Evolutionary conservation across 2,888 invertebrate species (phyloP).

Genomic region (Drosophila subsilvestris): DNA sequence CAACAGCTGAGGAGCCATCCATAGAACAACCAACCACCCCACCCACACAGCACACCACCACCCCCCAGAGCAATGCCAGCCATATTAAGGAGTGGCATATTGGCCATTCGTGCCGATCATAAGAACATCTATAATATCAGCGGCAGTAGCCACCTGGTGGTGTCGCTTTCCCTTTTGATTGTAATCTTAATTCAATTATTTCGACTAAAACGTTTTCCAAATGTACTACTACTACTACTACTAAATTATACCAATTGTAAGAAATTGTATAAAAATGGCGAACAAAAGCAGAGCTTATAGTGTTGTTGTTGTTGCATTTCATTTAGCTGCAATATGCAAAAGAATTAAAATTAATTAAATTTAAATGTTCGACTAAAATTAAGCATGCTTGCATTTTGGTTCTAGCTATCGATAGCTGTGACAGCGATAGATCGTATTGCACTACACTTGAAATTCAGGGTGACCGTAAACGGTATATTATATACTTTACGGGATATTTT

Average conservation of each 20-base stretch:
- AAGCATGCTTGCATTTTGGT: too few species aligned
- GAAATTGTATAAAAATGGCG: conserved; percentile 67
- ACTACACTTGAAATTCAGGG: too few species aligned
- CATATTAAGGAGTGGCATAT: not conserved
- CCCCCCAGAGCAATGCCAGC: not conserved
- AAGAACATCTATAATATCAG: not conserved
- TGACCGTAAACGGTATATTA: too few species aligned
- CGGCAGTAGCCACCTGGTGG: conserved; percentile 20
- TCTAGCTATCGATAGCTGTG: too few species aligned
- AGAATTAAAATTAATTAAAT: not conserved
- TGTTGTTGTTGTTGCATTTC: conserved; percentile 15
- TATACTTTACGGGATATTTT: too few species aligned
- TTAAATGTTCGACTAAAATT: too few species aligned
- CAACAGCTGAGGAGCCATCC: conserved; percentile 16
- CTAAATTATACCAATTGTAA: conserved; percentile 59
- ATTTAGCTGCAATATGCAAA: not conserved
- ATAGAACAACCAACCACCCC: conserved; percentile 2
- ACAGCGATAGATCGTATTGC: too few species aligned
- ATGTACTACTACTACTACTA: conserved; percentile 48
- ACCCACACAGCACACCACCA: not conserved
- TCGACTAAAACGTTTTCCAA: conserved; percentile 53
- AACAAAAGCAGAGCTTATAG: conserved; percentile 22
- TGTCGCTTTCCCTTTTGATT: conserved; percentile 46
- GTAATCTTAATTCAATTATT: conserved; percentile 57
- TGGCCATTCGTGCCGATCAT: not conserved